phyloP scores from a whole-genome alignment of 2,797 vertebrate species.

The Lophius americanus region DNA sequence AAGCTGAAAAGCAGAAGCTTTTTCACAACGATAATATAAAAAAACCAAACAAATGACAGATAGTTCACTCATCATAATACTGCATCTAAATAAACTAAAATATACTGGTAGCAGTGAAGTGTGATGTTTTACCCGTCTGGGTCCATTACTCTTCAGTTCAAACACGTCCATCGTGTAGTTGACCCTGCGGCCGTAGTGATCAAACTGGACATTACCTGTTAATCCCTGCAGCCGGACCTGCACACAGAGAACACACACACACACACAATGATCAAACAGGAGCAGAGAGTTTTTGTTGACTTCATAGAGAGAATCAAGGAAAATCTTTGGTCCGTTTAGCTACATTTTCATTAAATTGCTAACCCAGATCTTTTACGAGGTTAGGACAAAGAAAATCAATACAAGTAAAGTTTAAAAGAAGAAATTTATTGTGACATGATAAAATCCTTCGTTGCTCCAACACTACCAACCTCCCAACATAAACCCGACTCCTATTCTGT shows the following conservation, averaged over 20 bases:
- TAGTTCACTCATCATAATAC: too few relatives aligned
- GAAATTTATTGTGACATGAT: too few relatives aligned
- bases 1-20: slow-evolving; percentile 8
- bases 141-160: slow-evolving; percentile 93
- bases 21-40: not conserved
- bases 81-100: too few relatives aligned
- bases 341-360: not conserved
- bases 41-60: too few relatives aligned
- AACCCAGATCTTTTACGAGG: not conserved
- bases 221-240: slow-evolving; percentile 95
- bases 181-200: slow-evolving; percentile 94
- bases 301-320: not conserved
- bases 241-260: slow-evolving; percentile 21
- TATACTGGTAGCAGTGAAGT: slow-evolving; percentile 11
- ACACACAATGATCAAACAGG: not conserved
- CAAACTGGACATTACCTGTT: slow-evolving; percentile 96
- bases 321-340: not conserved
- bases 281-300: too few relatives aligned
- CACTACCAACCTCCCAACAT: too few relatives aligned
- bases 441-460: too few relatives aligned
- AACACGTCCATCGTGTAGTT: slow-evolving; percentile 98
- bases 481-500: too few relatives aligned
- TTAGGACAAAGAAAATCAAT: too few relatives aligned
- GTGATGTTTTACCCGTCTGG: slow-evolving; percentile 85
- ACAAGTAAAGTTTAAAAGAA: too few relatives aligned